Percentiles rank a stretch among this genome's conserved stretches.
These are phyloP conservation scores for Phoebastria nigripes DNA, from an alignment of 2,797 vertebrate species.

Conservation along the genomic window DNA sequence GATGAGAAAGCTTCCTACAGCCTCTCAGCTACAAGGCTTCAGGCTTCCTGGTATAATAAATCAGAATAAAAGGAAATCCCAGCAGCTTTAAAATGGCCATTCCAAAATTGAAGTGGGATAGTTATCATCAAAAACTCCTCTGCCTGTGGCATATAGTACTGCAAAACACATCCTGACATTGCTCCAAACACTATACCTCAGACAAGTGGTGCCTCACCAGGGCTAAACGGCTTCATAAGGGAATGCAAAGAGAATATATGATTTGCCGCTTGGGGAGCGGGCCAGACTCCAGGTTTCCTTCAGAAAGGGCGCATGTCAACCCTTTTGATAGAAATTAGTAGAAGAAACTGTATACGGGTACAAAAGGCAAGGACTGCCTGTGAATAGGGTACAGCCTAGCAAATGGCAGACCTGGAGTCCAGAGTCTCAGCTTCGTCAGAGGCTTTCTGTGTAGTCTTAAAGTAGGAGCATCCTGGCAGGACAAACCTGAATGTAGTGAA, in stretches of 20 bases:
- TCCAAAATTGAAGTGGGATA: neutral
- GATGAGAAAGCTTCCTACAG: neutral
- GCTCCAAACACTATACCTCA: neutral
- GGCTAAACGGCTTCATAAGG: neutral
- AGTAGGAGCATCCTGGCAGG: neutral
- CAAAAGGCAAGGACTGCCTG: neutral
- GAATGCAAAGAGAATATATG: neutral
- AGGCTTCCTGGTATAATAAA: neutral
- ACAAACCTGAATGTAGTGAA: neutral
- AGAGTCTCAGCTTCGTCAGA: neutral
- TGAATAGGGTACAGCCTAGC: neutral
- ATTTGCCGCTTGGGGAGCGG: neutral
- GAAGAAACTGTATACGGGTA: neutral
- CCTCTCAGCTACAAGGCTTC: neutral
- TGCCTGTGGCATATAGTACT: rapidly evolving
- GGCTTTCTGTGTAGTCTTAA: neutral
- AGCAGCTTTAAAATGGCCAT: neutral
- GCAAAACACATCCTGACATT: neutral
- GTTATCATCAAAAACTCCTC: neutral
- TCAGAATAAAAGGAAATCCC: neutral
- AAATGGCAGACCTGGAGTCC: neutral
- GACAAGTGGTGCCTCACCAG: neutral
- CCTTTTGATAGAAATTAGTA: neutral
- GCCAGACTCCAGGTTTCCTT: neutral
- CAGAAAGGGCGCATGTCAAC: neutral